Evolutionary conservation across 35 echinoderm and acorn worm genomes (phyloP).

Genomic region (Ptychodera flava): DNA sequence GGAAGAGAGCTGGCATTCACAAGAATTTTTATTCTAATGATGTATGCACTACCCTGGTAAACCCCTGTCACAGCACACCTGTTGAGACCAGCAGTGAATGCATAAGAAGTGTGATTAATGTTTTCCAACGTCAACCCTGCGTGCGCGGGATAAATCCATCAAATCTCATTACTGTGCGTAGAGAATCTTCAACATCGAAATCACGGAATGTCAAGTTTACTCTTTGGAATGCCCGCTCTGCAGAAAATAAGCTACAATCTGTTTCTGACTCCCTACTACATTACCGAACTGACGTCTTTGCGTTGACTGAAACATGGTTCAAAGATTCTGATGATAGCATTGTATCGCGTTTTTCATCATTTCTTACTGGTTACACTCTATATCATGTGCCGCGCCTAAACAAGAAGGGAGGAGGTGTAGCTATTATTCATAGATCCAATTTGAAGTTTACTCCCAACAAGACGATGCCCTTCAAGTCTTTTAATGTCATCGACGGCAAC

Average conservation of each 20-base stretch:
- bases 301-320: neutral
- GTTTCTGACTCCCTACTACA: neutral
- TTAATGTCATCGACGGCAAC: neutral
- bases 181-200: neutral
- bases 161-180: neutral
- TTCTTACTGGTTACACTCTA: neutral
- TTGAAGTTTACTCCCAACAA: neutral
- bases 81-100: neutral
- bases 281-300: neutral
- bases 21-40: neutral
- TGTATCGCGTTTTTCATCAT: neutral
- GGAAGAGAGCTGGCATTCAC: neutral
- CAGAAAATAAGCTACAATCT: neutral
- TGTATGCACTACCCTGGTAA: neutral
- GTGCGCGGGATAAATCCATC: neutral
- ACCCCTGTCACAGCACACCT: neutral
- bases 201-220: neutral
- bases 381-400: neutral
- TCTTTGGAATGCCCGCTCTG: neutral
- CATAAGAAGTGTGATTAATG: neutral
- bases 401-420: neutral
- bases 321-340: neutral
- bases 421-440: neutral
- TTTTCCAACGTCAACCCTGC: neutral
- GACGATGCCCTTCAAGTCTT: neutral